Conservation (phyloP, 2,888 invertebrate genomes). For the Habrosyne pyritoides region DNA sequence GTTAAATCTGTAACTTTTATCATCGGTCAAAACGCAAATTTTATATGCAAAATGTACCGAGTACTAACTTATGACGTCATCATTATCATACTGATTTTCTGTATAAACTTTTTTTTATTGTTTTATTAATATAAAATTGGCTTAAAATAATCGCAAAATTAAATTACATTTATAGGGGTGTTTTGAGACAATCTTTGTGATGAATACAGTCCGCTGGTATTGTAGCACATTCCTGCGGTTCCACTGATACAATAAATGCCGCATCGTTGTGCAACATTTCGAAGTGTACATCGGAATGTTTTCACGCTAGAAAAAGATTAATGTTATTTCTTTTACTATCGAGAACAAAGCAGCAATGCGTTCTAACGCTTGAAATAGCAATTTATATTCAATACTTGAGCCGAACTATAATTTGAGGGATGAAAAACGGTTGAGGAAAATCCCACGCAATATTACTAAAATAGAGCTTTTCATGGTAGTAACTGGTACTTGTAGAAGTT, state of each 20-base stretch:
- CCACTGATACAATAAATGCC: background rate
- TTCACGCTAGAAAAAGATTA: background rate
- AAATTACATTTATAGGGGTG: too few species aligned
- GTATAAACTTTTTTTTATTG: too few species aligned
- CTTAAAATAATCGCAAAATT: too few species aligned
- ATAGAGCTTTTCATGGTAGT: background rate
- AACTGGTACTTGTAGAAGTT: background rate
- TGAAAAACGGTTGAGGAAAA: conserved; percentile 3
- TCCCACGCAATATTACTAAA: background rate
- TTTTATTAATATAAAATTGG: too few species aligned
- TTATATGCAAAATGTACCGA: too few species aligned
- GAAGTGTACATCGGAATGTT: background rate
- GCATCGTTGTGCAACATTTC: background rate
- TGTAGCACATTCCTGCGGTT: background rate
- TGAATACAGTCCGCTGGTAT: too few species aligned
- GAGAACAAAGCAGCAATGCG: background rate
- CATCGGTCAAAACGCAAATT: too few species aligned
- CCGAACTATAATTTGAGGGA: conserved; percentile 1
- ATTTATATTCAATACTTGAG: conserved; percentile 7
- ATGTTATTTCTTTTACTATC: background rate
- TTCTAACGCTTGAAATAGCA: background rate
- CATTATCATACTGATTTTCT: too few species aligned
- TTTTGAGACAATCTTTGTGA: too few species aligned
- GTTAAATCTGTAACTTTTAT: too few species aligned
- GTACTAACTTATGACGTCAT: too few species aligned